These are phyloP conservation scores for Frankliniella intonsa DNA, from an alignment of 2,888 invertebrate species.

Conservation along the genomic window DNA sequence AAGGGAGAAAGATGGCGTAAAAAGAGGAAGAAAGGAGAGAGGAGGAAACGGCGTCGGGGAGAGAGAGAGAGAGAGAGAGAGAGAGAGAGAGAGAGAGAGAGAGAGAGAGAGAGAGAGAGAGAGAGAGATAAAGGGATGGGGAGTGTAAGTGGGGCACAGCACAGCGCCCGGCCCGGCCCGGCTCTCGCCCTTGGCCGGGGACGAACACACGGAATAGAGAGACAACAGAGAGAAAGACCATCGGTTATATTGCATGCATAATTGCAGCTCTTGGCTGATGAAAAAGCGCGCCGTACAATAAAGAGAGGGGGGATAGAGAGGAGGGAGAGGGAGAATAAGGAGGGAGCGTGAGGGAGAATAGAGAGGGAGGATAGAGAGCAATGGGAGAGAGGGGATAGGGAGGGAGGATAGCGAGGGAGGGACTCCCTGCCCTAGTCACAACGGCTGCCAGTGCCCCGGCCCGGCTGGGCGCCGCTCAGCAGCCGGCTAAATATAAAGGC, in stretches of 20 bases:
- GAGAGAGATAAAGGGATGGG: neutral
- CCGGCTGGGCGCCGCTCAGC: neutral
- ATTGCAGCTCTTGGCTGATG: constrained; percentile 22
- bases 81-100: neutral
- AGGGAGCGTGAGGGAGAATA: neutral
- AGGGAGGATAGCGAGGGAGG: neutral
- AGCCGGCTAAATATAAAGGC: neutral
- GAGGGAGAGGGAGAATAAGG: neutral
- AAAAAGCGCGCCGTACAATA: neutral
- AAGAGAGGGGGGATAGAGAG: neutral
- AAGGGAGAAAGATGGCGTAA: too few species aligned
- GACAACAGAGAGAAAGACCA: neutral
- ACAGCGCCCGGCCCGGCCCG: neutral
- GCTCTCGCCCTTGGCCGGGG: neutral
- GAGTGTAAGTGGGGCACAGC: neutral
- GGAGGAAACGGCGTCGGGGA: neutral
- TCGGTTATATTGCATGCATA: constrained; percentile 9
- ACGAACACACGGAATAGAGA: neutral
- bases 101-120: neutral
- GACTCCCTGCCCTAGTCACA: neutral
- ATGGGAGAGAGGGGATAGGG: neutral
- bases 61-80: neutral
- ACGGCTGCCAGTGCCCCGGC: neutral
- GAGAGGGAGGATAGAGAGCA: neutral
- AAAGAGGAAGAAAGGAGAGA: neutral